These are phyloP conservation scores for Piezodorus guildinii DNA, from an alignment of 1,140 invertebrate species.

Conservation along the genomic window DNA sequence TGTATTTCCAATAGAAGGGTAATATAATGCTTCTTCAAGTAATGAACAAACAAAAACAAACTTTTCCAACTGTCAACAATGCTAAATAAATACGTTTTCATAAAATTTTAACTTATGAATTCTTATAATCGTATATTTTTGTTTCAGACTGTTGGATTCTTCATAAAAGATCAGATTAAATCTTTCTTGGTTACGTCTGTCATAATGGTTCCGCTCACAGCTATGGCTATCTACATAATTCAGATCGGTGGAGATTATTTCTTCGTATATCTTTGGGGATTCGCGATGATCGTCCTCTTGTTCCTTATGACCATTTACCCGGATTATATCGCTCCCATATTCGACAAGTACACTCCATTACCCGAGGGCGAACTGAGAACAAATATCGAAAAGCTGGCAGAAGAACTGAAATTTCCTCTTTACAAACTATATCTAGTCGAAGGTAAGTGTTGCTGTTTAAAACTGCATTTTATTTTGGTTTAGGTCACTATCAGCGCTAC, in stretches of 20 bases:
- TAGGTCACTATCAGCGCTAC: too few relatives aligned
- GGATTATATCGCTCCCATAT: slow-evolving; percentile 92
- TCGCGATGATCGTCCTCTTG: slow-evolving; percentile 64
- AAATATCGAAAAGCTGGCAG: slow-evolving; percentile 81
- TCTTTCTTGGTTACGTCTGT: slow-evolving; percentile 67
- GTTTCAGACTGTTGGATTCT: slow-evolving; percentile 75
- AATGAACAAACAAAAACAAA: too few relatives aligned
- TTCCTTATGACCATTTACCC: slow-evolving; percentile 86
- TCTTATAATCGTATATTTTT: too few relatives aligned
- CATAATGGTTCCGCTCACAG: slow-evolving; percentile 67
- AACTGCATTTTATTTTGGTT: background rate
- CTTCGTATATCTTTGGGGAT: slow-evolving; percentile 90
- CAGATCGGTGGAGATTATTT: slow-evolving; percentile 82
- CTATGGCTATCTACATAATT: slow-evolving; percentile 77
- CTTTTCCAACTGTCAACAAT: too few relatives aligned
- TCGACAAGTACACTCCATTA: slow-evolving; percentile 96
- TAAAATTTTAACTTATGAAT: too few relatives aligned
- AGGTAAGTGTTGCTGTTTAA: too few relatives aligned
- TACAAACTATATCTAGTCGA: slow-evolving; percentile 95
- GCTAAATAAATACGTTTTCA: too few relatives aligned
- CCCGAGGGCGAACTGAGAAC: slow-evolving; percentile 78
- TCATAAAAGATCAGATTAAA: slow-evolving; percentile 87
- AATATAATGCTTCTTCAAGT: too few relatives aligned
- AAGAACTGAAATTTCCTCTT: slow-evolving; percentile 80
- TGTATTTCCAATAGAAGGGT: too few relatives aligned